Evolutionary conservation across 2,797 vertebrate genomes (phyloP).

Genomic region (Orientallactaga sibirica): DNA sequence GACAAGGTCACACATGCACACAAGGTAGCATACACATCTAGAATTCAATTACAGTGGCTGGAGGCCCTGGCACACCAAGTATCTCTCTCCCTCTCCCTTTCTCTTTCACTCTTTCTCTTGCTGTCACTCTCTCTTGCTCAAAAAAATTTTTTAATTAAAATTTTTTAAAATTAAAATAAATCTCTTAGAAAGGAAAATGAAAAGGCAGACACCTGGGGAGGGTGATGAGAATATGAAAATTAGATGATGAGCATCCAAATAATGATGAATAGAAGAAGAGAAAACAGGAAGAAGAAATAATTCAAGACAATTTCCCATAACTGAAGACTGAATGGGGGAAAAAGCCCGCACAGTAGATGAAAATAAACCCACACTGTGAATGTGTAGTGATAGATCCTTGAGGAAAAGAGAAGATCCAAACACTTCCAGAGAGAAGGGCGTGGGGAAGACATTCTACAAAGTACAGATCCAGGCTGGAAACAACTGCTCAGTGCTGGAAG

Average conservation of each 20-base stretch:
- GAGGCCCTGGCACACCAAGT: too few relatives aligned
- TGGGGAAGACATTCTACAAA: background rate
- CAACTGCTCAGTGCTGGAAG: conserved; percentile 38
- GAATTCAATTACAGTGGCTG: too few relatives aligned
- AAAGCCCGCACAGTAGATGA: conserved; percentile 50
- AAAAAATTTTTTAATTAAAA: too few relatives aligned
- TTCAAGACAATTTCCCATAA: conserved; percentile 47
- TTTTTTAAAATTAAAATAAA: background rate
- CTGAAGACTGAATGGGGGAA: conserved; percentile 25
- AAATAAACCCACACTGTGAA: conserved; percentile 52
- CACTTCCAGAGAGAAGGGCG: background rate
- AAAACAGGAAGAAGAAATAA: conserved; percentile 47
- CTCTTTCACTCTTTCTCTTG: too few relatives aligned
- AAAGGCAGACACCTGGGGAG: background rate
- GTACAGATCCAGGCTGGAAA: background rate
- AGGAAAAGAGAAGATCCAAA: conserved; percentile 29
- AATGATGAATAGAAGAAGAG: background rate
- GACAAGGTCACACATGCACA: too few relatives aligned
- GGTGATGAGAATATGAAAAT: conserved; percentile 1
- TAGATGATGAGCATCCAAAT: background rate
- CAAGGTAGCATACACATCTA: too few relatives aligned
- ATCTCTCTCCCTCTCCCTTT: too few relatives aligned
- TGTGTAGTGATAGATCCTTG: conserved; percentile 18
- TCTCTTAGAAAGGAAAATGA: background rate
- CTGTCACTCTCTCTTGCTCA: too few relatives aligned